Evolutionary conservation across 2,888 invertebrate species (phyloP).

Genomic region (Tiphia femorata): DNA sequence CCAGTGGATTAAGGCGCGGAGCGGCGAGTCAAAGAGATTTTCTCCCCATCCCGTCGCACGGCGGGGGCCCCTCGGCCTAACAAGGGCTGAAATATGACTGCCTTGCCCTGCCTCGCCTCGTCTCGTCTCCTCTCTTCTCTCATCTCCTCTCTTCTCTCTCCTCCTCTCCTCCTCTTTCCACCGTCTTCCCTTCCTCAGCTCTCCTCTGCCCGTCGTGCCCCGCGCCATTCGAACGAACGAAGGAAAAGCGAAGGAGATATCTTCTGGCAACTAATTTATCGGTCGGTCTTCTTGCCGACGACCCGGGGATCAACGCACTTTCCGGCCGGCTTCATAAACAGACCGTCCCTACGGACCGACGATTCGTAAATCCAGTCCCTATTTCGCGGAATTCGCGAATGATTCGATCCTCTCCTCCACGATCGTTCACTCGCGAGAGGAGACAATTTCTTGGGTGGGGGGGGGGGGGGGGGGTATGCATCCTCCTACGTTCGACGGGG

Average conservation of each 20-base stretch:
- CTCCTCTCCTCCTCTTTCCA: slow-evolving; percentile 2
- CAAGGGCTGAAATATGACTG: slow-evolving; percentile 66
- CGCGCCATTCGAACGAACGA: slow-evolving; percentile 38
- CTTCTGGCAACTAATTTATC: slow-evolving; percentile 49
- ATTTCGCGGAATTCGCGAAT: too few species aligned
- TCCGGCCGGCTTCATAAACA: too few species aligned
- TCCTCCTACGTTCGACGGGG: too few species aligned
- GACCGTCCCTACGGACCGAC: too few species aligned
- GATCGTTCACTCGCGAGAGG: too few species aligned
- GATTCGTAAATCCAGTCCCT: too few species aligned
- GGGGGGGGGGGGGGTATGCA: too few species aligned
- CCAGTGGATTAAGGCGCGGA: slow-evolving; percentile 62
- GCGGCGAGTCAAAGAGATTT: slow-evolving; percentile 66
- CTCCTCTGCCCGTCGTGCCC: slow-evolving; percentile 19
- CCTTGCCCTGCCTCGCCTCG: slow-evolving; percentile 50
- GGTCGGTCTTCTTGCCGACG: slow-evolving; percentile 36
- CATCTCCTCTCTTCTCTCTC: slow-evolving; percentile 2
- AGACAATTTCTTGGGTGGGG: too few species aligned
- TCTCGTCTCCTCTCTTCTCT: slow-evolving; percentile 26
- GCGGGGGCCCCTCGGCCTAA: slow-evolving; percentile 63
- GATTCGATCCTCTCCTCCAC: too few species aligned
- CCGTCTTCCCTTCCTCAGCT: slow-evolving; percentile 22
- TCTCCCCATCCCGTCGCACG: slow-evolving; percentile 60
- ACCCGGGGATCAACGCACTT: slow-evolving; percentile 43
- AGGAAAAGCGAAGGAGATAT: slow-evolving; percentile 51